Evolutionary conservation across 2,888 invertebrate genomes (phyloP).

Genomic region (Ophion slaviceki): DNA sequence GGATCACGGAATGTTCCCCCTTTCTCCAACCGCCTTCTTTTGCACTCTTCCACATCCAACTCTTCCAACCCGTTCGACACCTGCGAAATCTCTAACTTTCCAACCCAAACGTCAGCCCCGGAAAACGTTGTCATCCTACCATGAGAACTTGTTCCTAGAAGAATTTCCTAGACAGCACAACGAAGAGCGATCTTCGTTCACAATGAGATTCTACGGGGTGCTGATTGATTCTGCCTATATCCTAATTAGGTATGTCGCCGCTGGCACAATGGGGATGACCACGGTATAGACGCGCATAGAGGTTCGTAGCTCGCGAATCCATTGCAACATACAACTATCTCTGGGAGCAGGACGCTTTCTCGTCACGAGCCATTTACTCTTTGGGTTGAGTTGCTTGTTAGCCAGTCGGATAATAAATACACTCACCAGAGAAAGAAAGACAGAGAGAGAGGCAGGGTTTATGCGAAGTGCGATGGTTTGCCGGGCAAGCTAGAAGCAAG

Average conservation of each 20-base stretch:
- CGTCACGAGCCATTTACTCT: constrained; percentile 74
- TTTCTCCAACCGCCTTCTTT: constrained; percentile 24
- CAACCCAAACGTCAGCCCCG: constrained; percentile 53
- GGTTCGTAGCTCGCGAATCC: constrained; percentile 17
- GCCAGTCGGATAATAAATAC: constrained; percentile 74
- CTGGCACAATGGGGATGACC: neutral
- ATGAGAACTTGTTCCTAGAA: constrained; percentile 3
- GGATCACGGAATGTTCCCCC: constrained; percentile 54
- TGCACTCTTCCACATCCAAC: neutral
- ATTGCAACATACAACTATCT: constrained; percentile 35
- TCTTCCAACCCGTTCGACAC: constrained; percentile 47
- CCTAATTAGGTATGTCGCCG: constrained; percentile 9
- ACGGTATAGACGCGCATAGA: neutral
- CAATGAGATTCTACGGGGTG: neutral
- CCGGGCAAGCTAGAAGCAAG: constrained; percentile 47
- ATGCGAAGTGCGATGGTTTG: constrained; percentile 12
- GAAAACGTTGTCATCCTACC: constrained; percentile 52
- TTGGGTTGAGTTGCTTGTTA: constrained; percentile 71
- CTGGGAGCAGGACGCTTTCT: constrained; percentile 17
- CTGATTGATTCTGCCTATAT: constrained; percentile 5
- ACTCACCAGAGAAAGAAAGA: constrained; percentile 36
- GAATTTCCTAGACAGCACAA: neutral
- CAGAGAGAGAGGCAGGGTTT: neutral
- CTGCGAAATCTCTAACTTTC: constrained; percentile 61
- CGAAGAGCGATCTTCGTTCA: neutral